Percentiles rank a stretch among this genome's conserved stretches.
Evolutionary conservation across 2,888 invertebrate species (phyloP).

Genomic region (Merodon equestris): DNA sequence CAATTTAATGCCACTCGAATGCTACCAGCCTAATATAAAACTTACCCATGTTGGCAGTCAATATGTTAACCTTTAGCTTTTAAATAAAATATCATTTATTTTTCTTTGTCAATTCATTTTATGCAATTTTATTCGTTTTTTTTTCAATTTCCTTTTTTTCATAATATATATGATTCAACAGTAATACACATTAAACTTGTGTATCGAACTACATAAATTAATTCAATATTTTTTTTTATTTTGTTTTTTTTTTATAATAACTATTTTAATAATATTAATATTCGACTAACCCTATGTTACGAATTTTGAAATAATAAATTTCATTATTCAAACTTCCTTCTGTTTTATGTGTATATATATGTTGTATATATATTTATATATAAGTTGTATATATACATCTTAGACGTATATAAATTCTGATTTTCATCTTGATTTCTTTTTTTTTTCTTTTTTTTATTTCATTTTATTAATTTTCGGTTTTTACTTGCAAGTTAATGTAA

Average conservation of each 20-base stretch:
- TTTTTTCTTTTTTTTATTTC: constrained; percentile 20
- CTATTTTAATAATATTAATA: constrained; percentile 63
- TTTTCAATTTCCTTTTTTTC: constrained; percentile 43
- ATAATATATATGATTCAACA: constrained; percentile 64
- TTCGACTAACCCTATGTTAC: constrained; percentile 59
- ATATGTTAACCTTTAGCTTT: no score
- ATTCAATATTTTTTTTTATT: constrained; percentile 36
- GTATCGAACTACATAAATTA: constrained; percentile 67
- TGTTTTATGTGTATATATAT: constrained; percentile 45
- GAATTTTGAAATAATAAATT: constrained; percentile 67
- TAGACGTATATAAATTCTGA: constrained; percentile 58
- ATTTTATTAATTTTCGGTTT: neutral
- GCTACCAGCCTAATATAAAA: no score
- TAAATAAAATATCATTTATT: neutral
- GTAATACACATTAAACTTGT: constrained; percentile 69
- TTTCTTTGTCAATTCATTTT: constrained; percentile 63
- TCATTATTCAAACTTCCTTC: constrained; percentile 53
- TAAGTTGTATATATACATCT: constrained; percentile 57
- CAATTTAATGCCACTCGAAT: no score
- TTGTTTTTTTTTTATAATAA: constrained; percentile 45
- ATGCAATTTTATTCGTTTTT: constrained; percentile 65
- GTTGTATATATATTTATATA: constrained; percentile 51
- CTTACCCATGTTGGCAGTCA: no score
- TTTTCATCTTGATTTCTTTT: constrained; percentile 13
- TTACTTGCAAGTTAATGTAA: constrained; percentile 50